Conservation (phyloP, 2,797 vertebrate species). For the Enteromius argenteus region DNA sequence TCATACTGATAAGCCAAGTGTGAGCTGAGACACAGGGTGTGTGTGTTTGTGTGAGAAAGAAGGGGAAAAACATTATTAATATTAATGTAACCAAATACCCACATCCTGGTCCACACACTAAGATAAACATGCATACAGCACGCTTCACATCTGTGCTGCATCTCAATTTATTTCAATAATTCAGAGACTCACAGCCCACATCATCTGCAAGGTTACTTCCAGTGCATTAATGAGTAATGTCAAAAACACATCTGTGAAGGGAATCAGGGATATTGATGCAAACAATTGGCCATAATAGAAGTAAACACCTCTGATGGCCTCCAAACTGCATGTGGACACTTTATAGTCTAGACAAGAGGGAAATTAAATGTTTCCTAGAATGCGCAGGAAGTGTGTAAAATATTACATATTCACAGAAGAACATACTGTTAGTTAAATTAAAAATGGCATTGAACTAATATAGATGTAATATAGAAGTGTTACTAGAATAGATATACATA, state of each 20-base stretch:
- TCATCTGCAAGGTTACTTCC: conserved; percentile 41
- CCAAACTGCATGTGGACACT: conserved; percentile 1
- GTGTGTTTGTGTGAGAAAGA: neutral
- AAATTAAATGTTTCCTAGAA: neutral
- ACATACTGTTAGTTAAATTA: neutral
- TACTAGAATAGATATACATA: neutral
- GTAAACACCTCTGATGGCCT: neutral
- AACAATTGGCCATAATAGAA: neutral
- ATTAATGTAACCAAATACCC: conserved; percentile 56
- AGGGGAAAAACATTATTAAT: conserved; percentile 47
- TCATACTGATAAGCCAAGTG: conserved; percentile 9
- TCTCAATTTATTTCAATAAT: conserved; percentile 58
- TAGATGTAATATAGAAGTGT: neutral
- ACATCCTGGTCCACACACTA: conserved; percentile 38
- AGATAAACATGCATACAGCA: conserved; percentile 45
- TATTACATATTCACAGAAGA: neutral
- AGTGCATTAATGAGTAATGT: conserved; percentile 35
- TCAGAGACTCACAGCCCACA: conserved; percentile 36
- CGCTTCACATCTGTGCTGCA: conserved; percentile 56
- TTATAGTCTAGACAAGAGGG: neutral
- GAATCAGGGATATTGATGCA: neutral
- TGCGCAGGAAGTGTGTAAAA: neutral
- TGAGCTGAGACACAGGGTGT: neutral
- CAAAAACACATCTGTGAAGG: conserved; percentile 1
- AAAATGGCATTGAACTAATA: neutral